Conservation (phyloP, 2,113 vertebrate species). For the Edolisoma coerulescens region DNA sequence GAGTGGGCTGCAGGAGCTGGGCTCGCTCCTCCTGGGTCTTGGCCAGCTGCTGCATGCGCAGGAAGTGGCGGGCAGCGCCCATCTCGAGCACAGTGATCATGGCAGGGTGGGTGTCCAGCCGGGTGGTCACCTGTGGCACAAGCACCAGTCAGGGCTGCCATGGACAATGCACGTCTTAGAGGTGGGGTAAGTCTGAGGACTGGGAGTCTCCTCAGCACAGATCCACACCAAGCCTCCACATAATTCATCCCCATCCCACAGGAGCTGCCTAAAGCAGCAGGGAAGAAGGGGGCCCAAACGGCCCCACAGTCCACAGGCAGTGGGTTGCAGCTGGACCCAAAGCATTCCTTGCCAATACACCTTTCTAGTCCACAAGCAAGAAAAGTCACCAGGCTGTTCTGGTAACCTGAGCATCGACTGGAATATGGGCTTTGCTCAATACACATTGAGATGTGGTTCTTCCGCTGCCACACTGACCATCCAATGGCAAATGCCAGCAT, state of each 20-base stretch:
- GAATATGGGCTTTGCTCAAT: neutral
- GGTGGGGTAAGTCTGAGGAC: neutral
- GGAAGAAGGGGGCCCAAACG: neutral
- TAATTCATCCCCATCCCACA: fast-evolving
- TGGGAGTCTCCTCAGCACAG: neutral
- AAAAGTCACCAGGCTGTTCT: neutral
- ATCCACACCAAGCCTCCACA: neutral
- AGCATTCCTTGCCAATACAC: neutral
- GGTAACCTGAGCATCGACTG: neutral
- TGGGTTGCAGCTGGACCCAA: neutral
- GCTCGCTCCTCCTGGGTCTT: constrained; percentile 88
- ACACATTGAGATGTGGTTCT: neutral
- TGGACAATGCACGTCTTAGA: fast-evolving
- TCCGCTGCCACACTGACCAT: neutral
- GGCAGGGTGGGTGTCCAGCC: constrained; percentile 91
- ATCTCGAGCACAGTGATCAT: constrained; percentile 99
- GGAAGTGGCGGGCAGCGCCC: constrained; percentile 95
- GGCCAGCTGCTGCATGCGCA: constrained; percentile 94
- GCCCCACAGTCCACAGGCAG: neutral
- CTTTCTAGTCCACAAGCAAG: neutral
- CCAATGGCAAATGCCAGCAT: neutral
- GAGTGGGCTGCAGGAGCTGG: constrained; percentile 92
- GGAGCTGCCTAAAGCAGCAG: neutral
- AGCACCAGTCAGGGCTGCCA: neutral
- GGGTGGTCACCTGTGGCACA: constrained; percentile 81